Base-by-base conservation (phyloP, 2,113 vertebrate genomes). In the Oreocharis arfaki region DNA sequence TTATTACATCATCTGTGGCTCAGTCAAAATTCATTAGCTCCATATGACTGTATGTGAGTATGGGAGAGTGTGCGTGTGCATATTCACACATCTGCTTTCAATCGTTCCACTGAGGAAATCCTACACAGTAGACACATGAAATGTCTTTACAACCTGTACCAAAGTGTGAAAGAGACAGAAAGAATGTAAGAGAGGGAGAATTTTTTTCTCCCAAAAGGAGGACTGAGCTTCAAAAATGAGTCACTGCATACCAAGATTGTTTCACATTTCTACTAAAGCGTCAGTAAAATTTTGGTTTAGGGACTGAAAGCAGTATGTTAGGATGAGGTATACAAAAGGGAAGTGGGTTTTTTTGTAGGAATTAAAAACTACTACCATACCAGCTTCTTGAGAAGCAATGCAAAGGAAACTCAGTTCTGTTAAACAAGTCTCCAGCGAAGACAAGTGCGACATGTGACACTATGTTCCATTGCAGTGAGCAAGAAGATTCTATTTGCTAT, bases 21-120 rank as follows among this genome's bases (percentile, higher is more conserved):
- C 96, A 94, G 94, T 95, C 94, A 95, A 96, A 97, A 93, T 59
- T 67, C 93, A 92, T 97, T 95, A 95, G 74, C 76, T 74, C 52
- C 21, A 41, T 87, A 73, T 84, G 80, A 90, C 64, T n/a, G 44
- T 90, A 42, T 35, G 85, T 9, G 9, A 87, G 61, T 23, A 76
- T 9, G 46, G 55, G 65, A 94, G 82, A 77, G 59, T 3, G 64
- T 93, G 87, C 73, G 6, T 95, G 88, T 93, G 77, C 57, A 9
- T 81, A 95, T 93, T 92, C 91, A 96, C 73, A 94, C 95, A 96
- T 86, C 92, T 96, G 95, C 76, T 96, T 96, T 75, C 80, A 90
- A 93, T 90, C 8, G 0, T 16, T 83, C 26, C 67, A 21, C 85
- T 21, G 32, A 93, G 71, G 90, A 96, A 96, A 94, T 88, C 84